Conservation (phyloP, 2,113 vertebrate species). For the Collichthys lucidus region DNA sequence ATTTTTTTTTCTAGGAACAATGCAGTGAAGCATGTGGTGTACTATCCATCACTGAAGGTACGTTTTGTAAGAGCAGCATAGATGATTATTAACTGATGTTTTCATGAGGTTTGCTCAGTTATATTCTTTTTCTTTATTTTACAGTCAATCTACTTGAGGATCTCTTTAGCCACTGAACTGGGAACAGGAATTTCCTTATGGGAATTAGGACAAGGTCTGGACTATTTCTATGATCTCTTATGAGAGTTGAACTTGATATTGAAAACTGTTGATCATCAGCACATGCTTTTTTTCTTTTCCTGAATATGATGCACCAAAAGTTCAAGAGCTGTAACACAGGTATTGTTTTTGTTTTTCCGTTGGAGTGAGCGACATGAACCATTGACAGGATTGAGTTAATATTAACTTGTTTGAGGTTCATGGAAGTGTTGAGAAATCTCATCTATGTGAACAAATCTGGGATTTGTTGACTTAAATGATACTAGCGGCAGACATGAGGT, state of each 20-base stretch:
- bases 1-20: constrained; percentile 87
- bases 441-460: neutral
- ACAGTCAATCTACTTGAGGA: constrained; percentile 90
- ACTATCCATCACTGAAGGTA: constrained; percentile 95
- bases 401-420: constrained; percentile 26
- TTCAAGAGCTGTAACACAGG: neutral
- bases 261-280: constrained; percentile 26
- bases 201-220: constrained; percentile 98
- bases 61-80: neutral
- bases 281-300: constrained; percentile 6
- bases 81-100: neutral
- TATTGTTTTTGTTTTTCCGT: neutral
- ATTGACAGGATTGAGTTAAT: constrained; percentile 35
- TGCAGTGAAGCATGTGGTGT: constrained; percentile 89
- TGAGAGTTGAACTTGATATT: constrained; percentile 73
- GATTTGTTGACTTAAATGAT: constrained; percentile 29
- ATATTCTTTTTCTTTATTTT: constrained; percentile 46
- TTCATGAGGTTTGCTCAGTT: neutral
- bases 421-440: constrained; percentile 13
- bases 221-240: constrained; percentile 98
- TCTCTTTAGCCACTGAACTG: constrained; percentile 91
- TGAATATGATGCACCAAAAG: constrained; percentile 13
- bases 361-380: constrained; percentile 3
- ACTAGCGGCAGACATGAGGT: constrained; percentile 19
- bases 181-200: constrained; percentile 96